Base-by-base conservation (phyloP, 2,113 vertebrate species). In the Melanocharis versteri region DNA sequence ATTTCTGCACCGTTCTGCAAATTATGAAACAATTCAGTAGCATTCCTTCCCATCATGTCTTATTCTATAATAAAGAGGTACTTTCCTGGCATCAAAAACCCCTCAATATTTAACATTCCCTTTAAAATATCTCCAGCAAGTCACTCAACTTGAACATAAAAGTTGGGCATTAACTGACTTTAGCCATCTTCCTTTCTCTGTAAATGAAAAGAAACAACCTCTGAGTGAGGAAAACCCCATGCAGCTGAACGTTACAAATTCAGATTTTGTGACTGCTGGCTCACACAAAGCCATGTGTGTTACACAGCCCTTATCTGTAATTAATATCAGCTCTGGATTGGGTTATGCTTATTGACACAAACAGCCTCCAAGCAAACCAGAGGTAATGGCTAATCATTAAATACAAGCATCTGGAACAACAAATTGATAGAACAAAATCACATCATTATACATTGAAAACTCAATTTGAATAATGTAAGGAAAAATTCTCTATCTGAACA, bases 131-230 rank as follows among this genome's bases (percentile, higher is more conserved):
- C 83, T 62, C 70, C 90, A 90, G 65, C 78, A 87, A 66, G 56
- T 76, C 70, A 57, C 50, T 69, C 61, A 61, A 70, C 17, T 60
- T 42, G 26, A 56, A 77, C 40, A 87, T 69, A 60, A 42, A 92
- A 95, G 58, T 13, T 84, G 80, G 62, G 68, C 72, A 70, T 91
- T 87, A 95, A 94, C 53, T 54, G 66, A 68, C 65, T 91, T 86
- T 28, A 83, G 61, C 76, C 70, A 87, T 68, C 79, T 81, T 57
- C 54, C n/a, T 62, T 66, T 90, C 84, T 85, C 54, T 68, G 40
- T 57, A 89, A 60, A 68, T 44, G 39, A 80, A 85, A 85, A 45
- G 39, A 66, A 94, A 87, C 54, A 73, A 81, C 2, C 15, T 47
- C 1, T 15, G 68, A 58, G 71, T 35, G 76, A 92, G 16, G 61